Conservation (phyloP, 2,888 invertebrate species). For the Deilephila porcellus region DNA sequence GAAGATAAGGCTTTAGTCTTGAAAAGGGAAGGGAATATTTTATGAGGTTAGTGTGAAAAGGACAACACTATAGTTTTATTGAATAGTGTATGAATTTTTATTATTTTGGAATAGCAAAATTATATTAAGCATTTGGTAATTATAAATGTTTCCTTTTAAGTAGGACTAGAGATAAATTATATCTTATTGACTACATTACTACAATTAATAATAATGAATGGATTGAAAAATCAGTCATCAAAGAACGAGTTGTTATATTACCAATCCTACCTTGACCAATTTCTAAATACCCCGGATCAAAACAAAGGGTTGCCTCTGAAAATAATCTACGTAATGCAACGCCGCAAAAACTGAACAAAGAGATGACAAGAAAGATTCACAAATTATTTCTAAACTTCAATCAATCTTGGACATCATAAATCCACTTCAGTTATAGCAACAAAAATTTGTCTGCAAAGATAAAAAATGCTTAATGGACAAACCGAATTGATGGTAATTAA, state of each 20-base stretch:
- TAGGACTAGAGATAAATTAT: too few relatives aligned
- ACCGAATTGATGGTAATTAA: constrained; percentile 72
- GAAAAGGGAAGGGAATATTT: not conserved
- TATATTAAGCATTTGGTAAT: too few relatives aligned
- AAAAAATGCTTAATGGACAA: constrained; percentile 45
- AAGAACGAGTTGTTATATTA: too few relatives aligned
- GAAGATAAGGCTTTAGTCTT: constrained; percentile 17
- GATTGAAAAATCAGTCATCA: too few relatives aligned
- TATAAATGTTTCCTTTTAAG: too few relatives aligned
- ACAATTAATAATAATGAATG: too few relatives aligned
- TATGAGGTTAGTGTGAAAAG: not conserved
- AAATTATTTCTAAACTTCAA: not conserved
- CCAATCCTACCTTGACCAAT: too few relatives aligned
- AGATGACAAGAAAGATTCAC: not conserved
- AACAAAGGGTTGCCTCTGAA: not conserved
- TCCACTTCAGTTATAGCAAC: constrained; percentile 1
- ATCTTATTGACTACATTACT: too few relatives aligned
- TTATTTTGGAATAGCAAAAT: too few relatives aligned
- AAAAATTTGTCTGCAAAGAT: not conserved
- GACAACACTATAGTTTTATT: not conserved
- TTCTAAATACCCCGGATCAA: too few relatives aligned
- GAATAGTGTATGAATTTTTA: not conserved
- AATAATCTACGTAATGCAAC: not conserved
- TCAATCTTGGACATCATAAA: constrained; percentile 13
- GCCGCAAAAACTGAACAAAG: not conserved